Conservation (phyloP, 2,113 vertebrate species). For the Symphodus melops region DNA sequence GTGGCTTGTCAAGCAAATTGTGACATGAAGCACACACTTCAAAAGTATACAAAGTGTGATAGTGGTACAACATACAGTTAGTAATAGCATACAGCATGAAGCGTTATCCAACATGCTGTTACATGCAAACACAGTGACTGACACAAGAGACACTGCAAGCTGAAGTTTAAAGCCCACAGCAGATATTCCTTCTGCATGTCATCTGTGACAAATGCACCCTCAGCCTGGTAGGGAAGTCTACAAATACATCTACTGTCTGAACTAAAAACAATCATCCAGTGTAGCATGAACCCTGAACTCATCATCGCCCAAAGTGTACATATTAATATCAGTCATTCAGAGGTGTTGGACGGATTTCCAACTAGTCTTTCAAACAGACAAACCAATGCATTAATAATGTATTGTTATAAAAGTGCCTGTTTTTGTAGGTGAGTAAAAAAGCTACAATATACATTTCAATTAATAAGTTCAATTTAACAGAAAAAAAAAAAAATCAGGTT, state of each 20-base stretch:
- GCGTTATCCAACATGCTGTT: background rate
- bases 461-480: background rate
- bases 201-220: background rate
- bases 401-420: background rate
- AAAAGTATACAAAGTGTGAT: conserved; percentile 4
- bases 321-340: background rate
- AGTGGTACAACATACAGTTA: background rate
- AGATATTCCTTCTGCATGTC: background rate
- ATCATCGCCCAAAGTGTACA: conserved; percentile 35
- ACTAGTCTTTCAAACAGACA: background rate
- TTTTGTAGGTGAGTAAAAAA: background rate
- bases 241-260: background rate
- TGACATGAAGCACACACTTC: background rate
- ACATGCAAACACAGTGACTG: background rate
- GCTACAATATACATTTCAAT: background rate
- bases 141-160: background rate
- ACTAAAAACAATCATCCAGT: background rate
- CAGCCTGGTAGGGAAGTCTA: background rate
- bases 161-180: background rate
- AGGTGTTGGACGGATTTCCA: background rate
- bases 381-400: background rate
- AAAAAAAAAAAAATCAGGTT: background rate
- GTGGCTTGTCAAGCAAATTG: background rate
- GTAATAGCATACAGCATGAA: background rate
- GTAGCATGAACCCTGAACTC: background rate